These are phyloP conservation scores for Lepidocyrtinus sp. DNA, from an alignment of 2,888 invertebrate genomes.

Conservation along the genomic window DNA sequence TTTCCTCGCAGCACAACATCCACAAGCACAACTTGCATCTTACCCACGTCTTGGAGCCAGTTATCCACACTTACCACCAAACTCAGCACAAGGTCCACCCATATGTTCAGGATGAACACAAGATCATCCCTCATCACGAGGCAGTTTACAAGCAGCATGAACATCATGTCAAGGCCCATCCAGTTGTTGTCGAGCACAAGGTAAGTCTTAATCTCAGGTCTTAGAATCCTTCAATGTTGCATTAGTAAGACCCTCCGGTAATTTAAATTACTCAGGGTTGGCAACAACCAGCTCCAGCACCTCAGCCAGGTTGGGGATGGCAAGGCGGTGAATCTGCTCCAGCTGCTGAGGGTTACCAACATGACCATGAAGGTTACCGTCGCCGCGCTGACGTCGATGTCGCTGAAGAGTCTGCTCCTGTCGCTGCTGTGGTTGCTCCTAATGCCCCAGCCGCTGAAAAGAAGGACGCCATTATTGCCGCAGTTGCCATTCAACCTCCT, in stretches of 20 bases:
- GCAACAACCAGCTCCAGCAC: conserved; percentile 29
- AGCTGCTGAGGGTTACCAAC: conserved; percentile 22
- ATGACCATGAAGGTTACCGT: conserved; percentile 55
- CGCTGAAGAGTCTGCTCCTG: conserved; percentile 57
- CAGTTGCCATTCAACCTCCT: conserved; percentile 50
- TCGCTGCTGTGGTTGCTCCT: conserved; percentile 48
- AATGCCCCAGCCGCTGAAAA: conserved; percentile 19
- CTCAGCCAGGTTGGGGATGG: conserved; percentile 39
- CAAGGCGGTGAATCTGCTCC: conserved; percentile 34
- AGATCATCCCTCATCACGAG: conserved; percentile 63
- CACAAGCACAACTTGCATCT: conserved; percentile 65
- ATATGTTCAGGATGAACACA: conserved; percentile 55
- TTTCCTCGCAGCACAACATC: conserved; percentile 53
- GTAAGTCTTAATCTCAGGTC: too few relatives aligned
- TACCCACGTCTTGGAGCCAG: conserved; percentile 62
- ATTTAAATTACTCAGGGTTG: conserved; percentile 50
- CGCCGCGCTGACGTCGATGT: conserved; percentile 50
- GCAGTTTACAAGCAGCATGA: conserved; percentile 53
- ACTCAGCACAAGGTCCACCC: conserved; percentile 63
- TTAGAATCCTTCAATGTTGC: too few relatives aligned
- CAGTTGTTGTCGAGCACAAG: conserved; percentile 58
- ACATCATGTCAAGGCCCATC: conserved; percentile 50
- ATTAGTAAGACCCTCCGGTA: too few relatives aligned
- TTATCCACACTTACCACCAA: conserved; percentile 63
- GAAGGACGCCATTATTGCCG: conserved; percentile 20